These are phyloP conservation scores for Pantelozetes paolii DNA, from an alignment of 2,888 invertebrate species.

Conservation along the genomic window DNA sequence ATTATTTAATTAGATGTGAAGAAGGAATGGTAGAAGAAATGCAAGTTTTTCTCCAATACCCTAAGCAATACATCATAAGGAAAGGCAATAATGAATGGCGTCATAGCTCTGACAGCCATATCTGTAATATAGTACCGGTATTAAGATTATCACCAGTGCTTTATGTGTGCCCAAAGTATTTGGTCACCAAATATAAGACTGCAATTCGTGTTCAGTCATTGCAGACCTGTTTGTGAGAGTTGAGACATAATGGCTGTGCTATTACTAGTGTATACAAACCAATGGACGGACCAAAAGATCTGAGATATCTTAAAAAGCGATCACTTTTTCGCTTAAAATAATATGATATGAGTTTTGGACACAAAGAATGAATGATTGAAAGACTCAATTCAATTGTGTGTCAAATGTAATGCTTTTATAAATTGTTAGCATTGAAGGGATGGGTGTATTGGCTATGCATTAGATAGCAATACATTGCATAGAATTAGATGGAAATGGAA, in stretches of 20 bases:
- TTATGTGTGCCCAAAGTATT: neutral
- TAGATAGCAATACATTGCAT: neutral
- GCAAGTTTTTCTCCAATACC: neutral
- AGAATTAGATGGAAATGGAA: constrained; percentile 19
- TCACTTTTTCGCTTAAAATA: neutral
- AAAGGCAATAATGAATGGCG: constrained; percentile 10
- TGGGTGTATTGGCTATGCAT: neutral
- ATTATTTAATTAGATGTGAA: constrained; percentile 21
- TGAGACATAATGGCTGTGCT: too few relatives aligned
- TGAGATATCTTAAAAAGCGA: too few relatives aligned
- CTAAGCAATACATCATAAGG: constrained; percentile 10
- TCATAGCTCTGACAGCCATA: neutral
- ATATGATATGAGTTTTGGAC: neutral
- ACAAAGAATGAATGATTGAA: neutral
- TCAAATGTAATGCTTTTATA: neutral
- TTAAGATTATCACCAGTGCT: neutral
- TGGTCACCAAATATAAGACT: too few relatives aligned
- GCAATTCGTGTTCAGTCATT: too few relatives aligned
- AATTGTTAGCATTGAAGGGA: neutral
- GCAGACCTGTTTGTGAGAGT: too few relatives aligned
- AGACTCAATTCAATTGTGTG: neutral
- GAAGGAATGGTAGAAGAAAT: neutral
- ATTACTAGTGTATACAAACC: too few relatives aligned
- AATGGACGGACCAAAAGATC: too few relatives aligned
- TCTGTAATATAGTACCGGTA: neutral